A percentile compares a stretch with the other conserved stretches of the same genome.
phyloP scores from a whole-genome alignment of 64 coral and sea anemone genomes.

The Cladopsammia gracilis region DNA sequence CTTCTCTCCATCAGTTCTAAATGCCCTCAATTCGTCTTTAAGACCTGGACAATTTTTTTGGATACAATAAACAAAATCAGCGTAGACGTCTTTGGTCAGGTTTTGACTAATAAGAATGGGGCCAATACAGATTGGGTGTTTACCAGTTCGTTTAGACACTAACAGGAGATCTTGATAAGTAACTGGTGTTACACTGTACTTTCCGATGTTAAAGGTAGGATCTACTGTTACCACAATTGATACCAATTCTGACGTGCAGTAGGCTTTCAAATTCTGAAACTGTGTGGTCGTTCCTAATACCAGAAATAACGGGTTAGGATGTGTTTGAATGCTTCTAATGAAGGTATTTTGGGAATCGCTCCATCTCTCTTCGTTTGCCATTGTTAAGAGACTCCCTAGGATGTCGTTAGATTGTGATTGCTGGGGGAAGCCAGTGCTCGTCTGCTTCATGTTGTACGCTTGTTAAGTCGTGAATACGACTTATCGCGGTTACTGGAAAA shows the following conservation, averaged over 20 bases:
- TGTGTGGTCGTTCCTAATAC: conserved; percentile 32
- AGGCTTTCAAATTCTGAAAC: conserved; percentile 47
- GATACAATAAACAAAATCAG: conserved; percentile 41
- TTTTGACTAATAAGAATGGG: conserved; percentile 30
- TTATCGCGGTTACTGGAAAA: too few relatives aligned
- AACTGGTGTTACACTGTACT: conserved; percentile 55
- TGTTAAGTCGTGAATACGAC: too few relatives aligned
- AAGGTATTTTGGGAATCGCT: conserved; percentile 29
- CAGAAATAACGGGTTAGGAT: conserved; percentile 38
- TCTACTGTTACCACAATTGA: conserved; percentile 38
- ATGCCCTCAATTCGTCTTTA: conserved; percentile 44
- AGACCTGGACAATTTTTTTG: conserved; percentile 63
- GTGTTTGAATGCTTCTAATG: conserved; percentile 46
- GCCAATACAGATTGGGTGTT: conserved; percentile 36
- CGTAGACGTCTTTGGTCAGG: conserved; percentile 25
- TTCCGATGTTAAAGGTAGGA: conserved; percentile 48
- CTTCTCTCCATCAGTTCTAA: conserved; percentile 65
- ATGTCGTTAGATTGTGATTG: conserved; percentile 28
- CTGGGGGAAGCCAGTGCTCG: background rate
- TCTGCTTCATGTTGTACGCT: conserved; percentile 52
- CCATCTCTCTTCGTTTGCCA: conserved; percentile 28
- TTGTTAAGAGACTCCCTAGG: conserved; percentile 32
- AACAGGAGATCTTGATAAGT: conserved; percentile 47
- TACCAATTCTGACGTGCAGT: conserved; percentile 55
- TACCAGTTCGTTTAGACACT: conserved; percentile 35